Base-by-base conservation (phyloP, 2,113 vertebrate genomes). In the Chrysemys picta region DNA sequence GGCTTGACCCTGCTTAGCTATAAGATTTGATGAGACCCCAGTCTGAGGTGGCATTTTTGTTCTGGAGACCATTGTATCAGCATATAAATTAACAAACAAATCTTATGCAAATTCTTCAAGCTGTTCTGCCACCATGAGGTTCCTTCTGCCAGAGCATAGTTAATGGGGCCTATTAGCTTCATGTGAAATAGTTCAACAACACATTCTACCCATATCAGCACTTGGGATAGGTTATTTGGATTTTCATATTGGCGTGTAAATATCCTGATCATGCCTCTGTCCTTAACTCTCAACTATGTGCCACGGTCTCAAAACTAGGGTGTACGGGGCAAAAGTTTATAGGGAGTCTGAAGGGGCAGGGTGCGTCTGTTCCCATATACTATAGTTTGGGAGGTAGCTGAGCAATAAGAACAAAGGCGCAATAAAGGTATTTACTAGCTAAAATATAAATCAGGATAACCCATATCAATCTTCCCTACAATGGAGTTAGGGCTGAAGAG, bases 401-500 rank as follows among this genome's bases (percentile, higher is more conserved):
- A 62, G 83, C 94, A 94, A 65, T 72, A 94, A 65, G 80, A 95
- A 83, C 50, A 45, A 42, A 89, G 75, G 45, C 57, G 52, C 50
- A 38, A 19, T 91, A 81, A 93, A 91, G 42, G 83, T 69, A 89
- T 75, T 65, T 86, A 45, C 35, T 95, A 91, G 57, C 24, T 87
- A 49, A 13, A 47, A 81, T 92, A 93, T 75, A 93, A 96, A 81
- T 81, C 80, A 72, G 89, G 94, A 80, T 47, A 83, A n/a, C 0
- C 1, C 19, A 3, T 91, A 89, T 93, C 35, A 52, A 2, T 85
- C 89, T 95, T 94, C 96, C 96, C 95, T 96, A 91, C 96, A 96
- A 95, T 90, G 92, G 94, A 95, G 84, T 65, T 93, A 96, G 96
- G 92, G 52, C 56, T 81, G 85, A 92, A 88, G 69, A 96, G 84